Evolutionary conservation across 2,888 invertebrate species (phyloP), one percentile per base, ranked within the genome.

Genomic region (Drosophila dives): DNA sequence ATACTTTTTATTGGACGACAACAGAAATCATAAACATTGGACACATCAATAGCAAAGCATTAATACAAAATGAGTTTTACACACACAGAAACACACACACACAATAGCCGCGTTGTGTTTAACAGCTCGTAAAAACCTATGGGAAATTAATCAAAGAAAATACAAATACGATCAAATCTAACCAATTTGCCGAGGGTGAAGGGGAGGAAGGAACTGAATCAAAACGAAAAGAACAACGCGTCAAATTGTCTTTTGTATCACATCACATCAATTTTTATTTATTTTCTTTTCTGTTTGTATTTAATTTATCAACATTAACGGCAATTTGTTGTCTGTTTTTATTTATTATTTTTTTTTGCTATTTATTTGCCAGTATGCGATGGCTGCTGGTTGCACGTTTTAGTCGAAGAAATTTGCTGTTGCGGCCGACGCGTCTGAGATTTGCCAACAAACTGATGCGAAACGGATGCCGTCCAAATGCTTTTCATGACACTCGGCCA

Each of bases 361-460:
- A 40, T 49, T 34, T 38, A 3, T 10, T 49, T 8, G 45, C 20
- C 42, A 45, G 17, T 15, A 26, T 11, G 10, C 48, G 59, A 26
- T 61, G 51, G 50, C n/a, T 42, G 56, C 23, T 32, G 11, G 66
- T 42, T 60, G 65, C 76, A 70, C 75, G 75, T 62, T 75, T 55
- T 59, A 29, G 29, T 17, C 48, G 33, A 15, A 12, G 26, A 71
- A 45, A 12, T 38, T 55, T 63, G 59, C 17, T 40, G 29, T 55
- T 58, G 64, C 87, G 80, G 82, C 91, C 87, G 90, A 84, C 83
- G 83, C 87, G 90, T 87, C 84, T 83, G 90, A 91, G 80, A 75
- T 80, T 91, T 88, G 88, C 89, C 88, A 91, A 90, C 89, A 90
- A 91, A 91, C 91, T 91, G 91, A 91, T 85, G 84, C 77, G 79